Percentiles rank a stretch among this genome's conserved stretches.
Conservation (phyloP, 35 echinoderm and acorn worm genomes). For the Ophioderma brevispina region DNA sequence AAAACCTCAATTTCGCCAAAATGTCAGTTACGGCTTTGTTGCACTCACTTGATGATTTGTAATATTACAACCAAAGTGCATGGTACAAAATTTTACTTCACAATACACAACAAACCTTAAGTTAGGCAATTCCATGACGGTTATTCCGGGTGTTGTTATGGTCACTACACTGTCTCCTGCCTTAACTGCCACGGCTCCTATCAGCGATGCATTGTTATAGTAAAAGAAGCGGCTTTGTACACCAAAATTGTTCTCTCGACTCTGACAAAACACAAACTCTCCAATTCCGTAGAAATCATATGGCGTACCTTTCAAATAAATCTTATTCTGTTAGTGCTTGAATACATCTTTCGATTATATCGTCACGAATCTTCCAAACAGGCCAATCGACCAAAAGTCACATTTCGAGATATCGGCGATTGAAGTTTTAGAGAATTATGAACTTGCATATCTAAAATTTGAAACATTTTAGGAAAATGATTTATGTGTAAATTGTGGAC, state of each 20-base stretch:
- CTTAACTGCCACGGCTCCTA: too few relatives aligned
- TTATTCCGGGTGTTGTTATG: background rate
- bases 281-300: background rate
- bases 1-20: background rate
- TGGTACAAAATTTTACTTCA: background rate
- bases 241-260: background rate
- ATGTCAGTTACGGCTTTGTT: background rate
- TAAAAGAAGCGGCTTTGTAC: background rate
- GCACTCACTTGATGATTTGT: too few relatives aligned
- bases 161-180: background rate
- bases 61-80: background rate
- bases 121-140: background rate
- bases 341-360: too few relatives aligned
- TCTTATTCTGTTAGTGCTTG: too few relatives aligned
- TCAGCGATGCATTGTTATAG: background rate
- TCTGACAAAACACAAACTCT: background rate
- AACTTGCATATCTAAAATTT: too few relatives aligned
- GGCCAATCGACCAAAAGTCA: too few relatives aligned
- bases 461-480: too few relatives aligned
- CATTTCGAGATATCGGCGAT: too few relatives aligned
- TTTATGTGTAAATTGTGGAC: too few relatives aligned
- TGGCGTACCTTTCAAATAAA: background rate
- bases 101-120: background rate
- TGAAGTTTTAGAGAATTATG: too few relatives aligned
- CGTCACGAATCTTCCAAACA: too few relatives aligned